A percentile compares a stretch with the other conserved stretches of the same genome.
Conservation (phyloP, 2,113 vertebrate species). For the Pterocles gutturalis region DNA sequence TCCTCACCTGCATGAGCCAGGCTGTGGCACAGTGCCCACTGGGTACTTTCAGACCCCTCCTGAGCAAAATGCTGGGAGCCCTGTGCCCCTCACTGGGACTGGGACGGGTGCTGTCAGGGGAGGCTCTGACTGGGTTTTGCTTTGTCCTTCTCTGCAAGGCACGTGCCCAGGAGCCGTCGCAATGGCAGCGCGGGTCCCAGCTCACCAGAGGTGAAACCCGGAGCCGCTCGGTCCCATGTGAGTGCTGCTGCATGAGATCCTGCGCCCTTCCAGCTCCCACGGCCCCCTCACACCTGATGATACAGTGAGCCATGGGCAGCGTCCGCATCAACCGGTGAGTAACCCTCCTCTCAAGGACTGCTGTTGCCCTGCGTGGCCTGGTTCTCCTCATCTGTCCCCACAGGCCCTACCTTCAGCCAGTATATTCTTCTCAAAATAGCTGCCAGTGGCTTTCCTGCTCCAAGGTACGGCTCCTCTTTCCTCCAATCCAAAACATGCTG, state of each 20-base stretch:
- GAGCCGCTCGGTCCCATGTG: background rate
- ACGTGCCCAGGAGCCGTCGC: background rate
- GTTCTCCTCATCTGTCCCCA: background rate
- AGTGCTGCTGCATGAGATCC: constrained; percentile 20
- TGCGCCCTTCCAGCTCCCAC: background rate
- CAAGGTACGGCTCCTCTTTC: background rate
- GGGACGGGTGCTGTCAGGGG: background rate
- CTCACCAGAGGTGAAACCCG: background rate
- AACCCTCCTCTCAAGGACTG: background rate
- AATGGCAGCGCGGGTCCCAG: background rate
- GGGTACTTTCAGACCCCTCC: background rate
- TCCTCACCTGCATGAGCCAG: background rate
- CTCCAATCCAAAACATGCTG: background rate
- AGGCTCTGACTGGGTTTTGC: background rate
- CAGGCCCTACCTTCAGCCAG: background rate
- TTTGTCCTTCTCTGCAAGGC: constrained; percentile 13
- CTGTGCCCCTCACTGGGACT: rapidly evolving
- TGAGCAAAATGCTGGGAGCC: background rate
- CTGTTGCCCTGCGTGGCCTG: background rate
- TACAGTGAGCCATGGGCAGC: constrained; percentile 69
- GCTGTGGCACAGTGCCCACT: rapidly evolving
- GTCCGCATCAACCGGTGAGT: constrained; percentile 74
- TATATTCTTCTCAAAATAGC: background rate
- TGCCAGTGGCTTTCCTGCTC: background rate
- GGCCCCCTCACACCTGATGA: constrained; percentile 26